phyloP scores from a whole-genome alignment of 2,888 invertebrate genomes.

The Malacosoma neustria region DNA sequence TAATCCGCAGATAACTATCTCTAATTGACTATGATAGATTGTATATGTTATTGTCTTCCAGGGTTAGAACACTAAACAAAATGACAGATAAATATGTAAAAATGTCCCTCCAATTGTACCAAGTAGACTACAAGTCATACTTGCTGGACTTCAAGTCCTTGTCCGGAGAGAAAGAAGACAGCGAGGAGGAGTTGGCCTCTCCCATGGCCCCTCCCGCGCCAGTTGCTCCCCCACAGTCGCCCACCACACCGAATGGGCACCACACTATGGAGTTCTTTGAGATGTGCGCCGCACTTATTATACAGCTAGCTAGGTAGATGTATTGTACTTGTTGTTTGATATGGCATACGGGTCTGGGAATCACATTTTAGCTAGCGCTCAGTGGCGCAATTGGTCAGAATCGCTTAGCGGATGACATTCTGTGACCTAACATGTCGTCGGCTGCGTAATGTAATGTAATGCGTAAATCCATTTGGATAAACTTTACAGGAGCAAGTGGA shows the following conservation, averaged over 20 bases:
- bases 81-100: constrained; percentile 91
- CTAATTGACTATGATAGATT: no score
- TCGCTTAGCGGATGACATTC: no score
- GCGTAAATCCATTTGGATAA: no score
- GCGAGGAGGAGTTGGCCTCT: constrained; percentile 44
- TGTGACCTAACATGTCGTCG: no score
- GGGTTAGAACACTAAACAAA: constrained; percentile 93
- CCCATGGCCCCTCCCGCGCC: constrained; percentile 26
- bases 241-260: constrained; percentile 77
- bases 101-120: constrained; percentile 99
- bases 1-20: no score
- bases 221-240: constrained; percentile 31
- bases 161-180: constrained; percentile 82
- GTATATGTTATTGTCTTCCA: constrained; percentile 36
- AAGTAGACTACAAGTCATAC: constrained; percentile 98
- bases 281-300: constrained; percentile 99
- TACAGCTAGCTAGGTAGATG: constrained; percentile 96
- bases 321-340: no score
- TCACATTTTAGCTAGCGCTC: no score
- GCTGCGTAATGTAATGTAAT: no score
- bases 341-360: no score
- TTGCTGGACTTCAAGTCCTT: constrained; percentile 97
- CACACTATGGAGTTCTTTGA: constrained; percentile 99
- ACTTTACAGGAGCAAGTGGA: no score
- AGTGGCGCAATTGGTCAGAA: no score